Evolutionary conservation across 1,140 invertebrate species (phyloP).

Genomic region (Euglossa dilemma): DNA sequence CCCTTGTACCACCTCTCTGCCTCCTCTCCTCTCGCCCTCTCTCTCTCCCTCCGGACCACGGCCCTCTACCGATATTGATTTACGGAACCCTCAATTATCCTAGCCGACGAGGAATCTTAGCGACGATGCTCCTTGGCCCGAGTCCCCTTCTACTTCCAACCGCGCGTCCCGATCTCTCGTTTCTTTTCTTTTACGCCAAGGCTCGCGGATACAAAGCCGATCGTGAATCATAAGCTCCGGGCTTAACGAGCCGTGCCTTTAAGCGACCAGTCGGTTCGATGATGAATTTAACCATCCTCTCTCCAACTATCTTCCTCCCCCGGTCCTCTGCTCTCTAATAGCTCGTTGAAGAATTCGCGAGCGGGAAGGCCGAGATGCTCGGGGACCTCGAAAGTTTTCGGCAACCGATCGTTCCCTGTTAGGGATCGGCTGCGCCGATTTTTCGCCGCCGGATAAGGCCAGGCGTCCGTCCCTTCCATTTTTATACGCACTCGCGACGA

Average conservation of each 20-base stretch:
- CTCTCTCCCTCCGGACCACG: not conserved
- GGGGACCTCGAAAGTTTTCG: not conserved
- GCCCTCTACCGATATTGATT: constrained; percentile 68
- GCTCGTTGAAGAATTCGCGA: constrained; percentile 16
- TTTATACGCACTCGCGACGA: constrained; percentile 21
- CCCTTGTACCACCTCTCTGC: constrained; percentile 14
- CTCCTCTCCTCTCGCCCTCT: too few species aligned
- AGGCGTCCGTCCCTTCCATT: not conserved
- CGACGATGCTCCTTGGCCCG: constrained; percentile 40
- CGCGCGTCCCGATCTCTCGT: constrained; percentile 20
- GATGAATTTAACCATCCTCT: constrained; percentile 62
- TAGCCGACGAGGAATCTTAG: constrained; percentile 54
- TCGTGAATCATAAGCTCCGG: constrained; percentile 73
- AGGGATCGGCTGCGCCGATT: too few species aligned
- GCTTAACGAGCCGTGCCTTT: constrained; percentile 70
- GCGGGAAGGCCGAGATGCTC: not conserved
- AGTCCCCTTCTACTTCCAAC: constrained; percentile 9
- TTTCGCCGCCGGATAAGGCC: not conserved
- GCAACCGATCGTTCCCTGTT: too few species aligned
- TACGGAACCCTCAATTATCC: constrained; percentile 75
- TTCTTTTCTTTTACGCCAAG: constrained; percentile 57
- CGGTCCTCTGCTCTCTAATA: not conserved
- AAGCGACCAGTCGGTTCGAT: constrained; percentile 50
- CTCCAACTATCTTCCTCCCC: not conserved
- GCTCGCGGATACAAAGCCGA: constrained; percentile 61